phyloP scores from a whole-genome alignment of 2,113 vertebrate genomes.

The Tragelaphus imberbis region DNA sequence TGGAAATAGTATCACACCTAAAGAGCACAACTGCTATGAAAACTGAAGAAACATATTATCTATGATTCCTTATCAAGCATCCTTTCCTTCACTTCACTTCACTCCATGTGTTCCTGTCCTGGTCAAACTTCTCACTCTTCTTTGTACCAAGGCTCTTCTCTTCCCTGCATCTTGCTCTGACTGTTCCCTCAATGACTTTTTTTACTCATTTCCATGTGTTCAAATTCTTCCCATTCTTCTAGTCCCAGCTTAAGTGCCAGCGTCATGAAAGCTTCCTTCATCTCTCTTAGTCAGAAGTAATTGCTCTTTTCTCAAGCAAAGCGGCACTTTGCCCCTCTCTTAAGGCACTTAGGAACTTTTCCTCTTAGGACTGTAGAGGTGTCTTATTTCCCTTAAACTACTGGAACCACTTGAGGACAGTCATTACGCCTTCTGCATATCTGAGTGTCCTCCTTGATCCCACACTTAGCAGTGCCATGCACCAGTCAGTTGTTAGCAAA shows the following conservation, averaged over 20 bases:
- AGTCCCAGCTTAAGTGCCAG: constrained; percentile 35
- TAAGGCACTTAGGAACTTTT: constrained; percentile 44
- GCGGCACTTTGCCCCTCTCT: constrained; percentile 56
- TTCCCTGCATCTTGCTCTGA: not conserved
- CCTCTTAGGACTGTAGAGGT: not conserved
- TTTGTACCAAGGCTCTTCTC: not conserved
- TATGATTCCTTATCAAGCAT: not conserved
- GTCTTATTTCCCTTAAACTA: constrained; percentile 39
- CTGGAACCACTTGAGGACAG: not conserved
- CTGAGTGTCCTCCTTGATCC: not conserved
- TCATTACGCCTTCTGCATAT: not conserved
- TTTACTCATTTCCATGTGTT: constrained; percentile 13
- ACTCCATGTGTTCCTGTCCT: not conserved
- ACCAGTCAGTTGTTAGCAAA: not conserved
- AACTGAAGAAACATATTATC: not conserved
- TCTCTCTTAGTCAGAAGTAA: constrained; percentile 52
- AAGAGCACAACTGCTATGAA: not conserved
- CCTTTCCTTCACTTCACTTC: not conserved
- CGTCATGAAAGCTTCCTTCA: constrained; percentile 62
- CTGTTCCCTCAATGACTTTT: not conserved
- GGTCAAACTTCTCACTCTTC: not conserved
- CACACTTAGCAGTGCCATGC: not conserved
- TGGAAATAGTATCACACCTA: not conserved
- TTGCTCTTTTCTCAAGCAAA: constrained; percentile 47
- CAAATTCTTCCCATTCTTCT: constrained; percentile 50